Evolutionary conservation across 1,140 invertebrate species (phyloP).

Genomic region (Limonius californicus): DNA sequence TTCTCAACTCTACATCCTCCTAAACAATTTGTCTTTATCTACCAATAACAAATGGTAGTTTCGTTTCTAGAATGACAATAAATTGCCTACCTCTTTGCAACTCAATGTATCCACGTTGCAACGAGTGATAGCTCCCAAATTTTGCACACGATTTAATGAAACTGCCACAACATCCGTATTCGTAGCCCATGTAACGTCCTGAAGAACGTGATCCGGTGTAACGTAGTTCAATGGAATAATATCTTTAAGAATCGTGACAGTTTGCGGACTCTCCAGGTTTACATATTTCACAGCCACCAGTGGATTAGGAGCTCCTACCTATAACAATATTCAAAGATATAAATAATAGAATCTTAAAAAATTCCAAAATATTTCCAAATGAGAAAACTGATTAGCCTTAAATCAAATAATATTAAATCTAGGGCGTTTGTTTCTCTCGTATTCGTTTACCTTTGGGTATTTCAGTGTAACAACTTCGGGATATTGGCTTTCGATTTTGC

Average conservation of each 20-base stretch:
- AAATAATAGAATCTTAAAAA: too few species aligned
- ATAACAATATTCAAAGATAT: too few species aligned
- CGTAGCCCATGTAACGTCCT: constrained; percentile 71
- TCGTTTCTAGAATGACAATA: too few species aligned
- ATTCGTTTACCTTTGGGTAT: constrained; percentile 73
- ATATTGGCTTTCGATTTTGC: constrained; percentile 58
- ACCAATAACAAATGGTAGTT: too few species aligned
- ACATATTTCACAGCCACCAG: constrained; percentile 46
- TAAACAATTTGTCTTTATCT: neutral
- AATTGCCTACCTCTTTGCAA: constrained; percentile 37
- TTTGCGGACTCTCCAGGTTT: constrained; percentile 32
- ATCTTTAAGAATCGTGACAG: neutral
- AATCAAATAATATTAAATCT: too few species aligned
- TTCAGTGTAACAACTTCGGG: constrained; percentile 62
- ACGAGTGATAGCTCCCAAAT: constrained; percentile 41
- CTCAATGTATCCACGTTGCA: constrained; percentile 20
- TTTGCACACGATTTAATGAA: constrained; percentile 84
- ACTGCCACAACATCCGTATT: constrained; percentile 64
- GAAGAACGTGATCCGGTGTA: constrained; percentile 54
- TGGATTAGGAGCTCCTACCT: constrained; percentile 50
- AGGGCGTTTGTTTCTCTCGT: neutral
- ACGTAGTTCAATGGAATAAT: constrained; percentile 16
- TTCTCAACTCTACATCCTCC: too few species aligned
- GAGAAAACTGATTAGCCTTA: too few species aligned
- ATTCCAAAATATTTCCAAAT: too few species aligned